Percentiles rank a stretch among this genome's conserved stretches.
Evolutionary conservation across 2,888 invertebrate genomes (phyloP).

Genomic region (Anthophora plumipes): DNA sequence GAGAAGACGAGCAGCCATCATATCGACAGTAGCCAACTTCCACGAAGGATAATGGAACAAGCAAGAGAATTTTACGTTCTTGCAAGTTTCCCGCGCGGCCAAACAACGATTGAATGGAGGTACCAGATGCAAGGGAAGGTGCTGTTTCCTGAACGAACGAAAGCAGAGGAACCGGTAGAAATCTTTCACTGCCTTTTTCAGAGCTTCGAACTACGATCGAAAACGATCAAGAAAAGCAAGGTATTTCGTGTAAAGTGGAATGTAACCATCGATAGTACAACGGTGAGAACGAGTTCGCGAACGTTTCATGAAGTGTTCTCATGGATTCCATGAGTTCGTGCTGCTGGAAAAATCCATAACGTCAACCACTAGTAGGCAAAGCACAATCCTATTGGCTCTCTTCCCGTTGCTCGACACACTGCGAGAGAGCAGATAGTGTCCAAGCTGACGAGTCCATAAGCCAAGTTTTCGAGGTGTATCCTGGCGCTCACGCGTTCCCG

Average conservation of each 20-base stretch:
- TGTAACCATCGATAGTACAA: constrained; percentile 22
- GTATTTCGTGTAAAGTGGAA: constrained; percentile 32
- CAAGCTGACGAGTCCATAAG: constrained; percentile 63
- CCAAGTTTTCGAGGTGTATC: constrained; percentile 72
- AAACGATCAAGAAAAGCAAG: constrained; percentile 45
- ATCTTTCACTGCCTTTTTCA: constrained; percentile 19
- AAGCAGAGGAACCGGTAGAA: constrained; percentile 16
- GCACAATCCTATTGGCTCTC: constrained; percentile 76
- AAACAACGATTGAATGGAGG: neutral
- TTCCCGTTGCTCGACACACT: constrained; percentile 53
- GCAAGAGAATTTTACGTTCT: constrained; percentile 22
- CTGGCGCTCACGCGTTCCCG: constrained; percentile 32
- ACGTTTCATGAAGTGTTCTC: constrained; percentile 71
- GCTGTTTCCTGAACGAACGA: constrained; percentile 17
- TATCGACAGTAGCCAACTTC: neutral
- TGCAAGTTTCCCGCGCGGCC: constrained; percentile 11
- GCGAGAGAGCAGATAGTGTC: constrained; percentile 45
- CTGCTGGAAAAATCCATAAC: constrained; percentile 74
- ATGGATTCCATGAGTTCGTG: constrained; percentile 71
- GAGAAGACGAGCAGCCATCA: neutral
- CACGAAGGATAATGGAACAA: constrained; percentile 14
- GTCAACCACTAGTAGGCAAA: constrained; percentile 77
- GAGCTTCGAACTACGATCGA: constrained; percentile 36
- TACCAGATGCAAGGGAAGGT: neutral
- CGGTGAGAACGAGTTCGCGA: constrained; percentile 71